These are phyloP conservation scores for Palythoa grandiflora DNA, from an alignment of 92 coral and sea anemone species.

Conservation along the genomic window DNA sequence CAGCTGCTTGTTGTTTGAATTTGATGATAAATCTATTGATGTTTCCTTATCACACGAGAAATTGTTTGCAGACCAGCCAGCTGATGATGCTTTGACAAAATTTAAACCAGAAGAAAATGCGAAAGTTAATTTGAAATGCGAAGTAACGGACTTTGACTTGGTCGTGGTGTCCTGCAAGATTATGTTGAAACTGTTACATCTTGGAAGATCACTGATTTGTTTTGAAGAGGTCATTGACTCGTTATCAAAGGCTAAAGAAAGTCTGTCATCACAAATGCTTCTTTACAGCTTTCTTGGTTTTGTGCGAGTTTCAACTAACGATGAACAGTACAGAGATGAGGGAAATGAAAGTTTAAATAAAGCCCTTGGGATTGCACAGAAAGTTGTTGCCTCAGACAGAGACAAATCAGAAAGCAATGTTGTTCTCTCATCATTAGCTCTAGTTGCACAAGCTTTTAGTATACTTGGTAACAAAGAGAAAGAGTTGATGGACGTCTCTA, in stretches of 20 bases:
- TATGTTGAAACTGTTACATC: background rate
- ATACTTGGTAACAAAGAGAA: background rate
- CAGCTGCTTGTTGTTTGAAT: background rate
- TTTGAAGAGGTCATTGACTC: background rate
- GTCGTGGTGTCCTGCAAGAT: background rate
- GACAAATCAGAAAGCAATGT: background rate
- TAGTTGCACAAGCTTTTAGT: constrained; percentile 15
- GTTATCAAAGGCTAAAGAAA: background rate
- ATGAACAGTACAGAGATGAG: too few relatives aligned
- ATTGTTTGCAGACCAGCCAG: background rate
- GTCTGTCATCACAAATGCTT: background rate
- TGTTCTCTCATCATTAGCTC: background rate
- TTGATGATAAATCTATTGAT: background rate
- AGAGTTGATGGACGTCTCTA: background rate
- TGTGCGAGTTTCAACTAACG: background rate
- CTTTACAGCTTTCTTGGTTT: constrained; percentile 25
- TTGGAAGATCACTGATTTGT: too few relatives aligned
- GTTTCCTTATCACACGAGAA: background rate
- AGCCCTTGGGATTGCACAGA: constrained; percentile 10
- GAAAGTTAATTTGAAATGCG: background rate
- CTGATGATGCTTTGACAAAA: too few relatives aligned
- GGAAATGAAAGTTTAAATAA: background rate
- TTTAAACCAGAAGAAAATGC: background rate
- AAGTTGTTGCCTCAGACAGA: background rate
- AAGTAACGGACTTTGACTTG: background rate